Conservation (phyloP, 2,797 vertebrate species). For the Ctenopoma multispine region DNA sequence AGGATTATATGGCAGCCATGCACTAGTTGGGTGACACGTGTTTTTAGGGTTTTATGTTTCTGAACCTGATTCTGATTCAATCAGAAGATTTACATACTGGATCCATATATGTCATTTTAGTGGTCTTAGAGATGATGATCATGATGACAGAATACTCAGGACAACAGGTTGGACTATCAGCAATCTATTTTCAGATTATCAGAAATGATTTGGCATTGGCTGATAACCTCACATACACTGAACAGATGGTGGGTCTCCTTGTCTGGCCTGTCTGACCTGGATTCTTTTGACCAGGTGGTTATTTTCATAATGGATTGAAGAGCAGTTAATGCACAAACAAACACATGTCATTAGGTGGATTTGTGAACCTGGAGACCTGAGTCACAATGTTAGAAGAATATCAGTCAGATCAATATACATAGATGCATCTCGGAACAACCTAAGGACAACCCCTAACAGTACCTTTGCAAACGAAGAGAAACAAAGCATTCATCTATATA, state of each 20-base stretch:
- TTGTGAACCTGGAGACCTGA: conserved; percentile 30
- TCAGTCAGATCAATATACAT: conserved; percentile 39
- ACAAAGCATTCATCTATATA: not conserved
- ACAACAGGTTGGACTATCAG: not conserved
- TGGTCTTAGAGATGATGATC: conserved; percentile 10
- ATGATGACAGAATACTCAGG: too few relatives aligned
- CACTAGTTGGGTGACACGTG: not conserved
- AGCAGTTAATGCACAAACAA: conserved; percentile 9
- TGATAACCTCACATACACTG: conserved; percentile 15
- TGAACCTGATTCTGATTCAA: not conserved
- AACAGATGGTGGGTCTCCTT: conserved; percentile 33
- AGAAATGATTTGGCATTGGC: not conserved
- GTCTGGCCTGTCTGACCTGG: conserved; percentile 40
- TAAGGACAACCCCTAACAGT: not conserved
- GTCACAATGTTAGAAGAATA: not conserved
- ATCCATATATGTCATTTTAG: not conserved
- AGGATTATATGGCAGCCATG: not conserved
- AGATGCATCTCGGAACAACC: not conserved
- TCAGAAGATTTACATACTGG: not conserved
- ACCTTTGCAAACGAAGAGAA: not conserved
- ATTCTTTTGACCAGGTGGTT: conserved; percentile 39
- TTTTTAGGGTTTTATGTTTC: conserved; percentile 4
- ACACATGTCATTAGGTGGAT: conserved; percentile 28
- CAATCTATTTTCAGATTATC: conserved; percentile 34
- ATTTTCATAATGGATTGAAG: conserved; percentile 53